These are phyloP conservation scores for Drosophila truncata DNA, from an alignment of 1,140 invertebrate species.

Conservation along the genomic window DNA sequence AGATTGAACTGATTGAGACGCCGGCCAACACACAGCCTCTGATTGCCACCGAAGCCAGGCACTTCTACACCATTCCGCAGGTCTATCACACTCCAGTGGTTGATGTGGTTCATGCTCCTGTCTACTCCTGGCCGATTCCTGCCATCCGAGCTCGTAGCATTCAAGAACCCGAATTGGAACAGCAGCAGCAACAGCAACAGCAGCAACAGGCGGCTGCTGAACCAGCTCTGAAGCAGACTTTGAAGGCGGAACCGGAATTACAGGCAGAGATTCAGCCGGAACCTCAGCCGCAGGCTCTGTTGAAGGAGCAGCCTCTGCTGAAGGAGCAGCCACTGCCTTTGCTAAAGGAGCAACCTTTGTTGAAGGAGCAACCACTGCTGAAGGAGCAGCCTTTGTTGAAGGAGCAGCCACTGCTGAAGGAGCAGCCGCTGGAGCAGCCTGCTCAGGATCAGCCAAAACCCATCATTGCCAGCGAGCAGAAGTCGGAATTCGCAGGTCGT, in stretches of 20 bases:
- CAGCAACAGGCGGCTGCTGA: constrained; percentile 33
- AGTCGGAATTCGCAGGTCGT: constrained; percentile 62
- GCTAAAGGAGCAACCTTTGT: constrained; percentile 52
- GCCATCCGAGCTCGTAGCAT: constrained; percentile 80
- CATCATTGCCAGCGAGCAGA: constrained; percentile 49
- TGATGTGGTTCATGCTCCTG: constrained; percentile 69
- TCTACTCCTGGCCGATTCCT: constrained; percentile 71
- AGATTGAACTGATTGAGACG: constrained; percentile 70
- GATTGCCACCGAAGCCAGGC: constrained; percentile 66
- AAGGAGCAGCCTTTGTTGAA: constrained; percentile 46
- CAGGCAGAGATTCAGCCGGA: constrained; percentile 29
- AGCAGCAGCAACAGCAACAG: constrained; percentile 25
- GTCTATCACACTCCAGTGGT: constrained; percentile 74
- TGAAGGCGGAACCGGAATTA: constrained; percentile 36
- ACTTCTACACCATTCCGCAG: constrained; percentile 72
- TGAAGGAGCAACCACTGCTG: constrained; percentile 37
- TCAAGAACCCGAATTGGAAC: constrained; percentile 43
- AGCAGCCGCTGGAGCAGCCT: constrained; percentile 50
- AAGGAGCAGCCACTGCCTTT: constrained; percentile 58
- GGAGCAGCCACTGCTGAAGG: constrained; percentile 43
- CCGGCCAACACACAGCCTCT: constrained; percentile 72
- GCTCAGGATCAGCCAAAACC: constrained; percentile 20
- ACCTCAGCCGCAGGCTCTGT: constrained; percentile 10
- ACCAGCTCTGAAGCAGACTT: constrained; percentile 30
- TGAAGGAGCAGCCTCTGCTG: constrained; percentile 49